phyloP scores from a whole-genome alignment of 2,888 invertebrate genomes.

The Malthinus seriepunctatus region DNA sequence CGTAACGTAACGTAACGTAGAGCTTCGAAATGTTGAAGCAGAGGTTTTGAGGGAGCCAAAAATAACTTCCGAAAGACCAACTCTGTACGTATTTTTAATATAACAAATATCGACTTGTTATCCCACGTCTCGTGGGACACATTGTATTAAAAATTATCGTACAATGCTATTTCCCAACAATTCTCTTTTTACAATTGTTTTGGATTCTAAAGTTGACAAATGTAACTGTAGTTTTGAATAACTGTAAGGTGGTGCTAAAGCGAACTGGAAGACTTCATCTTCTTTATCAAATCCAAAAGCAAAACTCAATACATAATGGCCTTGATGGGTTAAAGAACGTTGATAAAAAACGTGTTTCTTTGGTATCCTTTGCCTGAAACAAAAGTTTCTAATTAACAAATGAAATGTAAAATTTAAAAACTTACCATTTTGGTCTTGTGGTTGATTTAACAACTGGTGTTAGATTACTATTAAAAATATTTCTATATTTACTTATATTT shows the following conservation, averaged over 20 bases:
- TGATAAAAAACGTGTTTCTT: slow-evolving; percentile 90
- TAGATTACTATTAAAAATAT: slow-evolving; percentile 86
- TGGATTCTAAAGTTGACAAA: slow-evolving; percentile 71
- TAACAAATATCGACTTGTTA: no score
- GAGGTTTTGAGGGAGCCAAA: no score
- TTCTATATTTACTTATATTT: slow-evolving; percentile 91
- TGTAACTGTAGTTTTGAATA: slow-evolving; percentile 88
- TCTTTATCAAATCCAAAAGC: slow-evolving; percentile 94
- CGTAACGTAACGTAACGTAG: no score
- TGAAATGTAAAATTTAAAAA: slow-evolving; percentile 3
- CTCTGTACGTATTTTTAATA: no score
- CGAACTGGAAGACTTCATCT: slow-evolving; percentile 94
- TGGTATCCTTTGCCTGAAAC: slow-evolving; percentile 73
- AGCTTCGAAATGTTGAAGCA: no score
- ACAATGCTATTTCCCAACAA: slow-evolving; percentile 70
- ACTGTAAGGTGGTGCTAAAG: slow-evolving; percentile 93
- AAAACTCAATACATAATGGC: slow-evolving; percentile 90
- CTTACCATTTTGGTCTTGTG: slow-evolving; percentile 88
- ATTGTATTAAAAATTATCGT: slow-evolving; percentile 36
- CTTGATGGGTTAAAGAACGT: slow-evolving; percentile 84
- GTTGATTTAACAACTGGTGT: slow-evolving; percentile 93
- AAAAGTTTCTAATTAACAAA: not conserved
- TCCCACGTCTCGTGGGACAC: no score
- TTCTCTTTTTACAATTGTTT: slow-evolving; percentile 64
- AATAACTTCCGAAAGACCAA: no score